Evolutionary conservation across 2,888 invertebrate genomes (phyloP), one percentile per base, ranked within the genome.

Genomic region (Habrosyne pyritoides): DNA sequence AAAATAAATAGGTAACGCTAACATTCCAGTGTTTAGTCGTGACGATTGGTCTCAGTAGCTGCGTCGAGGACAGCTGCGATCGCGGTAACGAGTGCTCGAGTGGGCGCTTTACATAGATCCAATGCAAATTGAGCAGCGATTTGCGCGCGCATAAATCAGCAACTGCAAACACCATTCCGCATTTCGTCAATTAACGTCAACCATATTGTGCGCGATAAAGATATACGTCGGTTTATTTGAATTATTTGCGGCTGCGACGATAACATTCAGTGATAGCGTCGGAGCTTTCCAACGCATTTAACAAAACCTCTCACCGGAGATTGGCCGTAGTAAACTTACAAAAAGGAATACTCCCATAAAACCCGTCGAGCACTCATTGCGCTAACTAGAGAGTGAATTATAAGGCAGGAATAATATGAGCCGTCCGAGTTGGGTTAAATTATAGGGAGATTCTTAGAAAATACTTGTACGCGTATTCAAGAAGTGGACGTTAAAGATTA

Each of bases 61-160:
- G 79, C 74, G 77, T 76, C 67, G 66, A 71, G 71, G 75, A 66
- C 69, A 62, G 69, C 63, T 67, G 70, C 64, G 76, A 77, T 73
- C 75, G 74, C 78, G 75, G 78, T 85, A 86, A 86, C 85, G 83
- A 88, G 83, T 79, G 69, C 67, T 68, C 74, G 76, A 83, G 82
- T 81, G 81, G 81, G 83, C 79, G 83, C 79, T 84, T 84, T 85
- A 86, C 84, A 86, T 82, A 86, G 83, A 86, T 87, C 78, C 79
- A 80, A 89, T 88, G 87, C 85, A 87, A 89, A 88, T 88, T 80
- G 81, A 81, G 81, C 79, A 79, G 79, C 79, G 83, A 84, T 85
- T 84, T 81, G 81, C 75, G 77, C 73, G 70, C 73, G 78, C 79
- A 85, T 86, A 87, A 84, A 84, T 88, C 80, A 79, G 71, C 61